Evolutionary conservation across 1,140 invertebrate genomes (phyloP).

Genomic region (Mya arenaria): DNA sequence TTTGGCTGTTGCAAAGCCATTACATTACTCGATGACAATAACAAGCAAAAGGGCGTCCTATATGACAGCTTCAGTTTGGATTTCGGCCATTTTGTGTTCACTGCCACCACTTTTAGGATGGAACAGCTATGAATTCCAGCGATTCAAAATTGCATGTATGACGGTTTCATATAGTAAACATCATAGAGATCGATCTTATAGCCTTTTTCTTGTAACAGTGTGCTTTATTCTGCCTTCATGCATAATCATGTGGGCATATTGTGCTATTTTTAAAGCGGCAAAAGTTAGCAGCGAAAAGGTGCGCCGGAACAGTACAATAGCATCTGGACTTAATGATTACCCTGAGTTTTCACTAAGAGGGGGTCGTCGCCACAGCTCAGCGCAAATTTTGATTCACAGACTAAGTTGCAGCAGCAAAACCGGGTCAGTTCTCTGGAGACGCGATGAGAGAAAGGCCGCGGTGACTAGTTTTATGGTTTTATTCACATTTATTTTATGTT

Average conservation of each 20-base stretch:
- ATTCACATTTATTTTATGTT: slow-evolving; percentile 83
- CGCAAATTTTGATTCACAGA: slow-evolving; percentile 66
- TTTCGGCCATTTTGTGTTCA: slow-evolving; percentile 72
- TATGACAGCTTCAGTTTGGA: slow-evolving; percentile 88
- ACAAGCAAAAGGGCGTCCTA: slow-evolving; percentile 87
- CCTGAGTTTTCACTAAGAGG: slow-evolving; percentile 61
- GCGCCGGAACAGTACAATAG: slow-evolving; percentile 84
- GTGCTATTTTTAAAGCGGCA: slow-evolving; percentile 87
- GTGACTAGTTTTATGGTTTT: slow-evolving; percentile 84
- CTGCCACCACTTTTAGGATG: slow-evolving; percentile 75
- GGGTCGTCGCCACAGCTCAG: slow-evolving; percentile 73
- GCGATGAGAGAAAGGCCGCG: slow-evolving; percentile 84
- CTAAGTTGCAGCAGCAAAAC: slow-evolving; percentile 73
- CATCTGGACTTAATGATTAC: slow-evolving; percentile 56
- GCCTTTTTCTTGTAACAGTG: slow-evolving; percentile 69
- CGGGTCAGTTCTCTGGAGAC: slow-evolving; percentile 74
- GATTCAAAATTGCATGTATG: slow-evolving; percentile 74
- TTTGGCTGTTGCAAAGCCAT: slow-evolving; percentile 86
- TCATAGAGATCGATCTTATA: slow-evolving; percentile 69
- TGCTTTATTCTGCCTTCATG: slow-evolving; percentile 86
- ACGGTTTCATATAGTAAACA: slow-evolving; percentile 69
- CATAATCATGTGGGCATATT: slow-evolving; percentile 87
- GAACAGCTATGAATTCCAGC: slow-evolving; percentile 75
- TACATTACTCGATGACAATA: slow-evolving; percentile 84
- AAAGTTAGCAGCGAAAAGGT: slow-evolving; percentile 87